Evolutionary conservation across 2,113 vertebrate genomes (phyloP), one percentile per base, ranked within the genome.

Genomic region (Nerophis ophidion): DNA sequence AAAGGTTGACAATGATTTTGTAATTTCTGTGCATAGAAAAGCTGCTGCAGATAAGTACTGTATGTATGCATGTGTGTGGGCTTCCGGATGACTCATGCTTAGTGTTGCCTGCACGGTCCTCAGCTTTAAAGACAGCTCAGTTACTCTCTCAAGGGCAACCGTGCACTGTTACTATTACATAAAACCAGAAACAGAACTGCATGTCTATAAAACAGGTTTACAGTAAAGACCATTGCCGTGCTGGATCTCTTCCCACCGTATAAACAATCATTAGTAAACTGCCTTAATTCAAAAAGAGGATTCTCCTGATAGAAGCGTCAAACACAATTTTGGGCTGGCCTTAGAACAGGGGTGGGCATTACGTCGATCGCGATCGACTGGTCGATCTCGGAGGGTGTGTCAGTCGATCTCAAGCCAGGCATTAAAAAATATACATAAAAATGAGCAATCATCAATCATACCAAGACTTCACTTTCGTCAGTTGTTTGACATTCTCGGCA

Each of bases 71-170:
- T 52, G 79, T 82, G 82, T 85, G 85, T 78, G 76, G 79, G 77
- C 76, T 78, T 81, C 70, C 66, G 48, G 65, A 72, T 88, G 85
- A 88, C 77, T 88, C 85, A 88, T 70, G 69, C 75, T 71, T 71
- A 64, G 77, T 79, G 49, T 70, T 81, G 77, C 82, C 80, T 74
- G 81, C 76, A 83, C 70, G 81, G 51, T 84, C 81, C 82, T 76
- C 55, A 62, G 73, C 81, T 83, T 86, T 78, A 81, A 84, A 87
- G 77, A 74, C 75, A 75, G 64, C 68, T 56, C 66, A 81, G 79
- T 86, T 80, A 70, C 78, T 76, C 84, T 81, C 84, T 81, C 71
- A 83, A 84, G 84, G 83, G 86, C 81, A 81, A 75, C 66, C 63
- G 67, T 61, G 73, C 76, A 71, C 75, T 60, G 78, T 70, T 76